Conservation (phyloP, 2,797 vertebrate genomes). For the Euthynnus affinis region DNA sequence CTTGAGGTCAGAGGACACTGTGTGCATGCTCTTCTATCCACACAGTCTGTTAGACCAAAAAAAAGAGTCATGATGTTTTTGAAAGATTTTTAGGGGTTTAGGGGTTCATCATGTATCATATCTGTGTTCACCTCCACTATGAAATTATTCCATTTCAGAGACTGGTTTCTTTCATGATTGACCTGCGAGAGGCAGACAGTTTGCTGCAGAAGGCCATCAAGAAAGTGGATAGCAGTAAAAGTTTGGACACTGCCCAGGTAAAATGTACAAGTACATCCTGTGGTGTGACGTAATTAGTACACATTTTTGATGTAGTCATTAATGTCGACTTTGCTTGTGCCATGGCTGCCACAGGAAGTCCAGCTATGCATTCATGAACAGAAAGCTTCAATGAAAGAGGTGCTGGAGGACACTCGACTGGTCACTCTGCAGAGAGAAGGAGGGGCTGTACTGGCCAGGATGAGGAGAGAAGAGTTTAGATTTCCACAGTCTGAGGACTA, state of each 20-base stretch:
- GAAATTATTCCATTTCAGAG: constrained; percentile 81
- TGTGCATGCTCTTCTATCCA: no score
- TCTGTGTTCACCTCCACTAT: constrained; percentile 6
- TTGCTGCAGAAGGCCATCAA: constrained; percentile 89
- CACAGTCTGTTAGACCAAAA: no score
- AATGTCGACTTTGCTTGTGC: constrained; percentile 45
- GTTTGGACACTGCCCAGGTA: constrained; percentile 86
- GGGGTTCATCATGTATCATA: background rate
- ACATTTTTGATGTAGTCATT: background rate
- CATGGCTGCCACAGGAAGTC: constrained; percentile 84
- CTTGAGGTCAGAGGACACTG: no score
- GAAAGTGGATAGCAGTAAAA: constrained; percentile 82
- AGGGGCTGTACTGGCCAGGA: constrained; percentile 90
- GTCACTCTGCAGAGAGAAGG: constrained; percentile 91
- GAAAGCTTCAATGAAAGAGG: constrained; percentile 90
- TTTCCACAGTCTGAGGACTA: constrained; percentile 87
- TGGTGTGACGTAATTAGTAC: background rate
- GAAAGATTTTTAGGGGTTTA: background rate
- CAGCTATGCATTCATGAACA: constrained; percentile 85
- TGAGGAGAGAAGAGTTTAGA: constrained; percentile 84
- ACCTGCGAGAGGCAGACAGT: constrained; percentile 85
- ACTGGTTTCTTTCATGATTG: constrained; percentile 87
- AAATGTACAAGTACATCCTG: background rate
- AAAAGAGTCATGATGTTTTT: no score
- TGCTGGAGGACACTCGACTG: constrained; percentile 89